Evolutionary conservation across 2,797 vertebrate genomes (phyloP).

Genomic region (Sphenopsis melanotis): DNA sequence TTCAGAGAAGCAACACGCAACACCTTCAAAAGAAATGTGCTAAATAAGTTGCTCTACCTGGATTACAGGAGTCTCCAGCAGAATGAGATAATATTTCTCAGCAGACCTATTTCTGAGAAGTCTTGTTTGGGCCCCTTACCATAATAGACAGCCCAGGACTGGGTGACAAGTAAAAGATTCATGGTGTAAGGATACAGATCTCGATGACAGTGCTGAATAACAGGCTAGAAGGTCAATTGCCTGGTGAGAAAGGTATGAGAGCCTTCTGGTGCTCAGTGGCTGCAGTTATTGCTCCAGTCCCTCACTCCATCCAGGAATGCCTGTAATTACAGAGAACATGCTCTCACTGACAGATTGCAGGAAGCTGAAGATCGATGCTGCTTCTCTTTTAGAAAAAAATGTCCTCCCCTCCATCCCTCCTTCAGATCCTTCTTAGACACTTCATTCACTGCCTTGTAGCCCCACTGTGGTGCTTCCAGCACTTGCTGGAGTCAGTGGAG

Average conservation of each 20-base stretch:
- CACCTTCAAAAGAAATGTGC: not conserved
- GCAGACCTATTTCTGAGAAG: not conserved
- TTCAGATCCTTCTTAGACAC: not conserved
- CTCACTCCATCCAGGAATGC: slow-evolving; percentile 8
- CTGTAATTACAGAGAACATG: slow-evolving; percentile 28
- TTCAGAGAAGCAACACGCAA: not conserved
- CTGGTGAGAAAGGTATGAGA: not conserved
- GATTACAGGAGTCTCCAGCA: not conserved
- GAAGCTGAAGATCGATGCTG: not conserved
- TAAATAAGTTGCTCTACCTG: not conserved
- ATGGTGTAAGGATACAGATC: not conserved
- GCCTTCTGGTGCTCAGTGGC: not conserved
- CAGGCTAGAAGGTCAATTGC: slow-evolving; percentile 24
- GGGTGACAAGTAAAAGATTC: slow-evolving; percentile 10
- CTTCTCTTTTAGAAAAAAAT: not conserved
- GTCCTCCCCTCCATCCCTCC: not conserved
- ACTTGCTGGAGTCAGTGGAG: not conserved
- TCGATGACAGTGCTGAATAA: slow-evolving; percentile 15
- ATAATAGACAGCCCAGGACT: not conserved
- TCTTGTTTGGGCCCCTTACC: not conserved
- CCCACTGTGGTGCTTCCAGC: not conserved
- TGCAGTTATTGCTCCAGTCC: not conserved
- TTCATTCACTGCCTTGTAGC: not conserved
- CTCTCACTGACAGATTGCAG: slow-evolving; percentile 29
- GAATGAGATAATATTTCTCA: not conserved